These are phyloP conservation scores for Neotoma lepida DNA, from an alignment of 2,113 vertebrate species.

Conservation along the genomic window DNA sequence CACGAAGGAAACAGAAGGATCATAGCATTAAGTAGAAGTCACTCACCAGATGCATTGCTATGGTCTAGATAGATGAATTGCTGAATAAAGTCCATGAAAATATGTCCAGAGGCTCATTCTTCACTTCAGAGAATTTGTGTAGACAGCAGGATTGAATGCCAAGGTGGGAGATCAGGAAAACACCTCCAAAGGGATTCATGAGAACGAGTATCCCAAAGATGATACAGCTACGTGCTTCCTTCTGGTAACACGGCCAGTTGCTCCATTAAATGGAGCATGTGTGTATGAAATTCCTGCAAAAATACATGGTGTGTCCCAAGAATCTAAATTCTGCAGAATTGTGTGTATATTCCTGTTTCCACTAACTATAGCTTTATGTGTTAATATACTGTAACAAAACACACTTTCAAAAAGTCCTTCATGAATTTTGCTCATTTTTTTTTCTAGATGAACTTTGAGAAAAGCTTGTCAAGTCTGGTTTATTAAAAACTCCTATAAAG, in stretches of 20 bases:
- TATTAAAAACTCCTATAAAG: background rate
- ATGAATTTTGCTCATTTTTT: background rate
- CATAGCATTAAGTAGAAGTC: background rate
- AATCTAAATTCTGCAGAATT: constrained; percentile 45
- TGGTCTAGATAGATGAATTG: background rate
- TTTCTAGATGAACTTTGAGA: constrained; percentile 50
- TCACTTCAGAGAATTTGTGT: constrained; percentile 46
- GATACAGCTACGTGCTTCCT: constrained; percentile 62
- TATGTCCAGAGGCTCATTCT: background rate
- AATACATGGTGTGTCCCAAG: constrained; percentile 34
- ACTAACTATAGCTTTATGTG: background rate
- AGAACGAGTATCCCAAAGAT: constrained; percentile 49
- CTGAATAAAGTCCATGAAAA: background rate
- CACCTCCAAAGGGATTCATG: constrained; percentile 17
- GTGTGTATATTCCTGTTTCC: background rate
- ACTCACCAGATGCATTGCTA: background rate
- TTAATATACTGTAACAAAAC: constrained; percentile 5
- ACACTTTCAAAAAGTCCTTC: constrained; percentile 24
- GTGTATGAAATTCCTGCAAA: constrained; percentile 48
- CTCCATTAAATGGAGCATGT: constrained; percentile 11
- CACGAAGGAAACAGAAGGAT: background rate
- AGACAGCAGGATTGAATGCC: constrained; percentile 23
- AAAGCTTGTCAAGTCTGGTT: constrained; percentile 7
- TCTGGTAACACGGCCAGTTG: constrained; percentile 42
- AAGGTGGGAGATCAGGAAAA: constrained; percentile 59